phyloP scores from a whole-genome alignment of 64 coral and sea anemone genomes.

The Montipora sp. region DNA sequence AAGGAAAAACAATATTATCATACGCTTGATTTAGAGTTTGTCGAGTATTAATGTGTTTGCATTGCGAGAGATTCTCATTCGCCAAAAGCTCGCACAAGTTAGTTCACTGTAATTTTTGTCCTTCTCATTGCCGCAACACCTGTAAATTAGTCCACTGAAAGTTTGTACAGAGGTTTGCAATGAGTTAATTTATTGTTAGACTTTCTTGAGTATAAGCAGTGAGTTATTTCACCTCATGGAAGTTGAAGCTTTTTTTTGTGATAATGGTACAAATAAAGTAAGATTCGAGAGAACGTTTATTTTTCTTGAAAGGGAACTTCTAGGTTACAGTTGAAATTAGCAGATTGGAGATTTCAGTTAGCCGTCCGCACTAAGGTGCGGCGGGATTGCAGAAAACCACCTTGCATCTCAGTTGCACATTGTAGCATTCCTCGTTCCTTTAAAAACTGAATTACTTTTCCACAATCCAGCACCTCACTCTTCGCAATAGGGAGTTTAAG shows the following conservation, averaged over 20 bases:
- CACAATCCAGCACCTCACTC: too few species aligned
- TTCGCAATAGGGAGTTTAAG: too few species aligned
- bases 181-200: conserved; percentile 57
- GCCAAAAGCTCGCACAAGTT: not conserved
- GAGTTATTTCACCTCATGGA: conserved; percentile 37
- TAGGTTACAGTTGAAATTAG: too few species aligned
- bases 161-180: conserved; percentile 61
- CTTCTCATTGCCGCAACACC: conserved; percentile 52
- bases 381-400: too few species aligned
- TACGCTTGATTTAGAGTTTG: conserved; percentile 6
- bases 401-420: too few species aligned
- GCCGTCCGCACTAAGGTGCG: too few species aligned
- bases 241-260: conserved; percentile 36
- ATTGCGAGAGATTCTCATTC: not conserved
- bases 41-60: conserved; percentile 2
- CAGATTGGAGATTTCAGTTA: too few species aligned
- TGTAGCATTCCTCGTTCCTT: too few species aligned
- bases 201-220: conserved; percentile 9
- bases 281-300: not conserved
- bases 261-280: conserved; percentile 37
- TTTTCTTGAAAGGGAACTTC: not conserved
- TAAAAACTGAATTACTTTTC: too few species aligned
- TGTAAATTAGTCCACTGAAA: conserved; percentile 45
- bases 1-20: conserved; percentile 18
- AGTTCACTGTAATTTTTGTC: conserved; percentile 34